Percentiles rank a stretch among this genome's conserved stretches.
Conservation (phyloP, 2,113 vertebrate species). For the Muntiacus muntjak region DNA sequence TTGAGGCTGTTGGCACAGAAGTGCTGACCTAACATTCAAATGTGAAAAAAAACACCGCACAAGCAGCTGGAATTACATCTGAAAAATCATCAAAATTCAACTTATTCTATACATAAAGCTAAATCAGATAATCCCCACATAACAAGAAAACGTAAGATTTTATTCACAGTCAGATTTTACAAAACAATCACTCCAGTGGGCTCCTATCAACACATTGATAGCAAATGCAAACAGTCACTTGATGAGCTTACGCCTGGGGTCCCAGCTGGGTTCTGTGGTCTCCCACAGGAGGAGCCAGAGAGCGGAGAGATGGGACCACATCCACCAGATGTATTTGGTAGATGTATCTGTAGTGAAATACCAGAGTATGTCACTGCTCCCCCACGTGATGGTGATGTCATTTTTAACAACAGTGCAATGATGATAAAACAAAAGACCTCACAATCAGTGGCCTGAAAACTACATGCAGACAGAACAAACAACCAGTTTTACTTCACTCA, state of each 20-base stretch:
- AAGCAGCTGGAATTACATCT: background rate
- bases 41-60: background rate
- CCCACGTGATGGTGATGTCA: fast-evolving
- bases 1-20: background rate
- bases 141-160: background rate
- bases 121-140: background rate
- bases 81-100: background rate
- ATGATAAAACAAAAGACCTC: background rate
- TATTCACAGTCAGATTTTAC: background rate
- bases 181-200: background rate
- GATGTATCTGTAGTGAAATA: background rate
- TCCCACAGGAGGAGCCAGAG: background rate
- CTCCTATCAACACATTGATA: background rate
- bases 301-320: background rate
- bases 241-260: background rate
- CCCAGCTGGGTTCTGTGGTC: background rate
- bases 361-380: background rate
- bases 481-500: background rate
- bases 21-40: background rate
- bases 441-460: background rate
- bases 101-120: background rate
- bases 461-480: background rate
- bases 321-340: background rate
- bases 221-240: background rate
- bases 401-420: background rate